Evolutionary conservation across 2,888 invertebrate species (phyloP).

Genomic region (Ectemnius lituratus): DNA sequence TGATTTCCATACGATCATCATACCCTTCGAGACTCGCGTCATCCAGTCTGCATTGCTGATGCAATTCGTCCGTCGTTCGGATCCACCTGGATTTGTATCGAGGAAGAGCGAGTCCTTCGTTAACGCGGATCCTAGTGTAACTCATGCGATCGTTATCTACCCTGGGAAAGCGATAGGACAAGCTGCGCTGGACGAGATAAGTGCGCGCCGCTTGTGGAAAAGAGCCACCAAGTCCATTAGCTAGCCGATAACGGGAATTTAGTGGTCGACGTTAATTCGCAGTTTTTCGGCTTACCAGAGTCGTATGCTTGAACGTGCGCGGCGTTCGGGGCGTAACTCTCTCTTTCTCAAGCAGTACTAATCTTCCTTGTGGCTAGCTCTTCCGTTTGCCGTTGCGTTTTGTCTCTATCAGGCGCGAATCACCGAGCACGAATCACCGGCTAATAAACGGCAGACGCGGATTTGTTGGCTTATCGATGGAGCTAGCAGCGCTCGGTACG

Average conservation of each 20-base stretch:
- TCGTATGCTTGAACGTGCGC: background rate
- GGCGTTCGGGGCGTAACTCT: no score
- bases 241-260: background rate
- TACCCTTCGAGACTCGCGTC: conserved; percentile 22
- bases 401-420: background rate
- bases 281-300: background rate
- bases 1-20: conserved; percentile 3
- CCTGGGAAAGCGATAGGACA: conserved; percentile 51
- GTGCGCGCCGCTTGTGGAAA: conserved; percentile 7
- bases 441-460: background rate
- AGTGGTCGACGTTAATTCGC: background rate
- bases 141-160: conserved; percentile 56
- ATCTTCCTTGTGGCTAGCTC: background rate
- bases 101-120: conserved; percentile 43
- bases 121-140: conserved; percentile 40
- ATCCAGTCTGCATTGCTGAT: conserved; percentile 36
- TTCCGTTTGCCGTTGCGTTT: background rate
- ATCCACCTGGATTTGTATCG: conserved; percentile 30
- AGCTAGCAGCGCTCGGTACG: background rate
- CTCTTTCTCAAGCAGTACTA: background rate
- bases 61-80: conserved; percentile 41
- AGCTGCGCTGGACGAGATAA: conserved; percentile 26
- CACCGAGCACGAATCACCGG: background rate
- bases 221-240: conserved; percentile 13
- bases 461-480: conserved; percentile 7